phyloP scores from a whole-genome alignment of 2,888 invertebrate genomes.

The Osedax fenrisi region DNA sequence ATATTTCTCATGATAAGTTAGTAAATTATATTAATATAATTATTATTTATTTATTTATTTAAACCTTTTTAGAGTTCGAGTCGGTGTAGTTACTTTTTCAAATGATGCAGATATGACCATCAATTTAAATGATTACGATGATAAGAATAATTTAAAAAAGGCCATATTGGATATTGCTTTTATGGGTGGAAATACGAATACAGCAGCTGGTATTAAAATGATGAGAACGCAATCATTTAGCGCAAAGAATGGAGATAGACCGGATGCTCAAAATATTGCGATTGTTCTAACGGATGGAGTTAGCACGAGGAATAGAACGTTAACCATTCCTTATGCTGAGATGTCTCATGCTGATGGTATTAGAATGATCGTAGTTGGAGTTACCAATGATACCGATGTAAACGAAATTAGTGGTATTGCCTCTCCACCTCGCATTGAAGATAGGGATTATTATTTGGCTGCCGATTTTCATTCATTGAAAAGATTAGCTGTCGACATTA shows the following conservation, averaged over 20 bases:
- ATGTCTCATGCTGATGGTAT: constrained; percentile 19
- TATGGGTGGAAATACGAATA: neutral
- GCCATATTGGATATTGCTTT: neutral
- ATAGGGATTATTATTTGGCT: constrained; percentile 19
- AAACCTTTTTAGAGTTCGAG: neutral
- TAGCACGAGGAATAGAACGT: neutral
- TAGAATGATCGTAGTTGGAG: constrained; percentile 23
- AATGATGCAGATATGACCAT: neutral
- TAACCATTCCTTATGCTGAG: constrained; percentile 14
- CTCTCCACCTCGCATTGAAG: constrained; percentile 21
- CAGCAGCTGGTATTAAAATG: neutral
- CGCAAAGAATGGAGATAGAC: neutral
- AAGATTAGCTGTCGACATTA: neutral
- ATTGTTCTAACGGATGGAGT: constrained; percentile 3
- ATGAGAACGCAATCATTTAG: neutral
- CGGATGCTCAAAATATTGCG: neutral
- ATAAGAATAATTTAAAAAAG: neutral
- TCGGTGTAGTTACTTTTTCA: neutral
- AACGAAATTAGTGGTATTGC: constrained; percentile 14
- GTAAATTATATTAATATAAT: neutral
- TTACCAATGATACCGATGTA: constrained; percentile 8
- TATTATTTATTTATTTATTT: neutral
- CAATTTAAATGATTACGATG: constrained; percentile 4
- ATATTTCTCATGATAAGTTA: neutral
- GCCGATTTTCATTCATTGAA: constrained; percentile 10